Base-by-base conservation (phyloP, 1,140 invertebrate species). In the Drosophila malerkotliana region DNA sequence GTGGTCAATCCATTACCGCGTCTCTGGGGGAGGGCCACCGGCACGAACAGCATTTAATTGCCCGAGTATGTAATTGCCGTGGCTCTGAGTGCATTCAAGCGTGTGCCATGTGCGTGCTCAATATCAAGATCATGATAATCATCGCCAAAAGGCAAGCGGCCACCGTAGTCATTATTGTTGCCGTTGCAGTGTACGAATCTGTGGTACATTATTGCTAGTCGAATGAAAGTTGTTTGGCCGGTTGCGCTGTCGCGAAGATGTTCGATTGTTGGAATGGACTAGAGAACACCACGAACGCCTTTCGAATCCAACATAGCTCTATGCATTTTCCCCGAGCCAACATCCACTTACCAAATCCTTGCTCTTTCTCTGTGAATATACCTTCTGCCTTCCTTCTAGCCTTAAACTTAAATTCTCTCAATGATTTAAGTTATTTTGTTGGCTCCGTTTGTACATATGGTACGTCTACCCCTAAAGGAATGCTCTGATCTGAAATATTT, bases 71-170 rank as follows among this genome's bases (percentile, higher is more conserved):
- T 82, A 85, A 82, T 82, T 75, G 74, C 61, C 75, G 63, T 55
- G 41, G 71, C 45, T 81, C 26, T 39, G 51, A 41, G 55, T 54
- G 66, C 83, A 82, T 87, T 88, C 61, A 88, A 78, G 78, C 83
- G 62, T 56, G 54, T 47, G 61, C 57, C 77, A 76, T 82, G 79
- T 87, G 82, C 83, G 82, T 88, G 83, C 52, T 87, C 83, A 87
- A 82, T 88, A 87, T 87, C 82, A 87, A 87, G 82, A 85, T 85
- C 82, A 82, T 51, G 78, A 77, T 87, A 81, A 81, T 44, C 67
- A 87, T 80, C 66, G 14, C 49, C 32, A 58, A 45, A 63, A 28
- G 45, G 48, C 51, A 57, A 41, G 41, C 52, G 71, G 66, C 66
- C 34, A 47, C 37, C 8, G 41, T 7, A 44, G 15, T 44, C 4